Evolutionary conservation across 1,140 invertebrate species (phyloP).

Genomic region (Ganaspis sp.): DNA sequence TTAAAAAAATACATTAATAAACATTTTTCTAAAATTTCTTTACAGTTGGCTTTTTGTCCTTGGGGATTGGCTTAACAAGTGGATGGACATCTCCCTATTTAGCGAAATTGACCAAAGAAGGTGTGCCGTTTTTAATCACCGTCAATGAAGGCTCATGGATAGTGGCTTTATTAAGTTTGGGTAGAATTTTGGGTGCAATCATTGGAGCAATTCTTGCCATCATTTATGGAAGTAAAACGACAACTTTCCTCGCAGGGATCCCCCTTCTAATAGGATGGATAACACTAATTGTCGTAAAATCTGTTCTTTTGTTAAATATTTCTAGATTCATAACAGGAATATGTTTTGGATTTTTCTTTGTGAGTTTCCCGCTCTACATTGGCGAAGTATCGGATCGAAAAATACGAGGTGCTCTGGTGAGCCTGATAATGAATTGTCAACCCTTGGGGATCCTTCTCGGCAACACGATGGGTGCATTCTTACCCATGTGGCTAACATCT

Average conservation of each 20-base stretch:
- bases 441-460: slow-evolving; percentile 81
- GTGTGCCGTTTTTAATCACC: slow-evolving; percentile 76
- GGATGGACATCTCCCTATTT: slow-evolving; percentile 80
- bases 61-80: slow-evolving; percentile 58
- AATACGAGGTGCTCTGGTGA: slow-evolving; percentile 80
- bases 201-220: slow-evolving; percentile 66
- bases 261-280: slow-evolving; percentile 82
- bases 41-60: not conserved
- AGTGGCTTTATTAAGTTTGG: slow-evolving; percentile 77
- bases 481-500: slow-evolving; percentile 73
- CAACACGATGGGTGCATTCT: slow-evolving; percentile 81
- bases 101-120: slow-evolving; percentile 70
- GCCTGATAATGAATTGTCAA: slow-evolving; percentile 41
- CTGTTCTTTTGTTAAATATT: slow-evolving; percentile 76
- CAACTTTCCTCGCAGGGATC: slow-evolving; percentile 79
- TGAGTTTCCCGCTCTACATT: slow-evolving; percentile 81
- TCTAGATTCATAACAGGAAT: slow-evolving; percentile 79
- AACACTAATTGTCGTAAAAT: slow-evolving; percentile 63
- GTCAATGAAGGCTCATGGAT: slow-evolving; percentile 81
- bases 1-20: too few species aligned
- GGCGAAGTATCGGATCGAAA: slow-evolving; percentile 80
- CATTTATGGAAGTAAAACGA: slow-evolving; percentile 80
- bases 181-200: slow-evolving; percentile 66
- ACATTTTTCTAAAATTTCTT: not conserved
- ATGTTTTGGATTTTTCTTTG: slow-evolving; percentile 80